Percentiles rank a stretch among this genome's conserved stretches.
phyloP scores from a whole-genome alignment of 2,888 invertebrate genomes.

The Caenorhabditis sp. region DNA sequence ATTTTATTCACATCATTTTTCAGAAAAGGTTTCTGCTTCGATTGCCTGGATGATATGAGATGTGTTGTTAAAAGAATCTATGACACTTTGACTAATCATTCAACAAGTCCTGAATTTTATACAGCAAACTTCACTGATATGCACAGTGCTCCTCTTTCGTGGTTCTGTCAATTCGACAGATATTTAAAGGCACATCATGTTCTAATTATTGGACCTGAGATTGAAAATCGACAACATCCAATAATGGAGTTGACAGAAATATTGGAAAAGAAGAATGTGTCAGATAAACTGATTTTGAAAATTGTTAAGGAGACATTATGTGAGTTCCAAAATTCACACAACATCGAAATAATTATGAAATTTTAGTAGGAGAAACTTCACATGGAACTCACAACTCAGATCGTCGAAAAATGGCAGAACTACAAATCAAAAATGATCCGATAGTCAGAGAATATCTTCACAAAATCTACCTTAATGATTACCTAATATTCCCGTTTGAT shows the following conservation, averaged over 20 bases:
- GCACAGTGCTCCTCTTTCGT: not conserved
- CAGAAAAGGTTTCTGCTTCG: constrained; percentile 11
- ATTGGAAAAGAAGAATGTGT: constrained; percentile 9
- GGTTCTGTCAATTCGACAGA: constrained; percentile 10
- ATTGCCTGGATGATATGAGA: constrained; percentile 11
- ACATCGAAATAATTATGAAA: not conserved
- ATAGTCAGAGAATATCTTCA: constrained; percentile 17
- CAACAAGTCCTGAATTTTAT: not conserved
- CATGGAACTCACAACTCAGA: constrained; percentile 16
- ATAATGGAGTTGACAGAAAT: constrained; percentile 10
- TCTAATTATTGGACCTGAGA: constrained; percentile 13
- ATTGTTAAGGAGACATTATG: constrained; percentile 4
- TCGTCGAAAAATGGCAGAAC: constrained; percentile 6
- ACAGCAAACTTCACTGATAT: not conserved
- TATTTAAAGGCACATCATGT: constrained; percentile 9
- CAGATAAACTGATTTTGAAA: constrained; percentile 5
- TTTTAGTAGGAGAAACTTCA: constrained; percentile 18
- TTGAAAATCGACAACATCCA: constrained; percentile 6
- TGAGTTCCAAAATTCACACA: not conserved
- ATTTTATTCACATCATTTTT: not conserved
- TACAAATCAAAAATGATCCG: constrained; percentile 9
- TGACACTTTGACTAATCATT: not conserved
- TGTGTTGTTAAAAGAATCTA: constrained; percentile 11
- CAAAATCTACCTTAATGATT: constrained; percentile 23
- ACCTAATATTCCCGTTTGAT: constrained; percentile 13